Evolutionary conservation across 2,797 vertebrate species (phyloP).

Genomic region (Myoxocephalus aenaeus): DNA sequence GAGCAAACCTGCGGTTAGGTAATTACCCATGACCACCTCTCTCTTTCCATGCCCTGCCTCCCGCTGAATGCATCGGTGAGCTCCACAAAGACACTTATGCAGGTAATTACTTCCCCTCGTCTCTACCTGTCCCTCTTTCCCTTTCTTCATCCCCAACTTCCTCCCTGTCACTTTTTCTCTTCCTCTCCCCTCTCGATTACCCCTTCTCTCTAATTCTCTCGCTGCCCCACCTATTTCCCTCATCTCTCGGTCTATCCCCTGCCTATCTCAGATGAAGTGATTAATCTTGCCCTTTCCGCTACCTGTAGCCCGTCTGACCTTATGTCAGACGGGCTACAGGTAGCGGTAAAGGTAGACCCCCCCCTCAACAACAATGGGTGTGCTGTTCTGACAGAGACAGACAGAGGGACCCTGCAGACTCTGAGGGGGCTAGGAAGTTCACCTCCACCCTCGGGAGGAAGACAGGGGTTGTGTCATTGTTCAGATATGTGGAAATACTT

Average conservation of each 20-base stretch:
- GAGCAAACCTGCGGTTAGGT: slow-evolving; percentile 54
- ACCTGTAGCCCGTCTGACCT: slow-evolving; percentile 78
- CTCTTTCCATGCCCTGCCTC: slow-evolving; percentile 41
- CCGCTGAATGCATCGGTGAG: slow-evolving; percentile 62
- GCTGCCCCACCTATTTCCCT: slow-evolving; percentile 56
- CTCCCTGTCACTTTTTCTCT: slow-evolving; percentile 69
- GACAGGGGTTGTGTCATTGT: slow-evolving; percentile 57
- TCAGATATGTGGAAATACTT: slow-evolving; percentile 48
- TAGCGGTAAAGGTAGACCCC: slow-evolving; percentile 57
- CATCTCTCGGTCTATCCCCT: slow-evolving; percentile 61
- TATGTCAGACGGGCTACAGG: too few relatives aligned
- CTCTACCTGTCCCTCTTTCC: slow-evolving; percentile 71
- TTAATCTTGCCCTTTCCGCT: slow-evolving; percentile 78
- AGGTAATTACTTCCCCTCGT: slow-evolving; percentile 76
- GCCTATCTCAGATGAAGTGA: slow-evolving; percentile 67
- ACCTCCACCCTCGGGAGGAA: slow-evolving; percentile 45
- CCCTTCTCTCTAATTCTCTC: slow-evolving; percentile 68
- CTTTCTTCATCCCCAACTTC: slow-evolving; percentile 70
- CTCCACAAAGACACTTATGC: slow-evolving; percentile 74
- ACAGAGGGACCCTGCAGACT: slow-evolving; percentile 49
- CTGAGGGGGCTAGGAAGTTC: slow-evolving; percentile 50
- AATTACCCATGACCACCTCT: slow-evolving; percentile 74
- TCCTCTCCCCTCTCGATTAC: slow-evolving; percentile 70
- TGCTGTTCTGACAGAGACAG: slow-evolving; percentile 73
- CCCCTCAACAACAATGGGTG: slow-evolving; percentile 65